Base-by-base conservation (phyloP, 2,113 vertebrate genomes). In the Datnioides undecimradiatus region DNA sequence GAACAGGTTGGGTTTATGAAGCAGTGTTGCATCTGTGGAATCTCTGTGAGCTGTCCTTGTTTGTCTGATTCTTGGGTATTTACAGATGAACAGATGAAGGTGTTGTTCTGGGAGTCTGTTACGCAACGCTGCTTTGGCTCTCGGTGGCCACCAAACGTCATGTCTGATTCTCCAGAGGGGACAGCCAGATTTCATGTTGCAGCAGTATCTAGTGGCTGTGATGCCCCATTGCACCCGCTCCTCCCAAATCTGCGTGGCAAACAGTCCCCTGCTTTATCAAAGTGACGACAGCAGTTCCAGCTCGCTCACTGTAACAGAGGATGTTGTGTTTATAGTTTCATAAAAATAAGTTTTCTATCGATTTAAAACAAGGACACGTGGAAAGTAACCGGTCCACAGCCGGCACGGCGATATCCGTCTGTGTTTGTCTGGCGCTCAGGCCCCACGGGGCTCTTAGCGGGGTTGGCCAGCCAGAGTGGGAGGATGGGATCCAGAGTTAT, bases 151-250 rank as follows among this genome's bases (percentile, higher is more conserved):
- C 57, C 71, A 12, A 83, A 33, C 19, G 10, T 73, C 21, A 29
- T 36, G 62, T 71, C 64, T 46, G 46, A 73, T 52, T 65, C 70
- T 71, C 78, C 59, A 16, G 6, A 62, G 65, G n/a, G 52, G 29
- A 33, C 6, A 1, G 31, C 8, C 65, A 80, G 72, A 79, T 70
- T 85, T 80, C 88, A 88, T 87, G 76, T 81, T 86, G 81, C 80
- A 90, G 91, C 88, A 82, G 78, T 83, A 88, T 79, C 88, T 92
- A 82, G 86, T 87, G 91, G 86, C 66, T 73, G 71, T n/a, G 79
- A 67, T 0, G 74, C 29, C 64, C 84, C 78, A 87, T 49, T 88
- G 73, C 85, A 83, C 19, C 79, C 8, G 3, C 36, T 59, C 38
- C 64, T 76, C 27, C 36, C 63, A 72, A 55, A 78, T 83, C 40